Evolutionary conservation across 2,888 invertebrate species (phyloP), one percentile per base, ranked within the genome.

Genomic region (Pecten maximus): DNA sequence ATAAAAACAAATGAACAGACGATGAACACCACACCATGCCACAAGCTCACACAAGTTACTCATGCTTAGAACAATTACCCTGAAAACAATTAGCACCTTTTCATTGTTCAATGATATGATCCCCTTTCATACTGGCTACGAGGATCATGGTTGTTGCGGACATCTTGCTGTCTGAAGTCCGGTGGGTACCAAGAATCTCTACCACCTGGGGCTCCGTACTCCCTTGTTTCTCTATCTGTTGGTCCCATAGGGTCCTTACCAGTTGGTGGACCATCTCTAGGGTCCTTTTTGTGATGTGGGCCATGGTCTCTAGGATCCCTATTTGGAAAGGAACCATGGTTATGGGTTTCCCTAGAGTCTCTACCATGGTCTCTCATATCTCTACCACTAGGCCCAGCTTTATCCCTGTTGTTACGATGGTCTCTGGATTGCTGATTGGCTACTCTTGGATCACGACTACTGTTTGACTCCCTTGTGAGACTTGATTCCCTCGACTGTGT

Each of bases 401-500:
- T 28, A 90, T 90, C 87, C 40, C 89, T 90, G 54, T 50, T 87
- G 40, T 90, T 87, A 23, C 40, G 35, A 40, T 87, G 40, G 87
- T 90, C 89, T 16, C 54, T 87, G 2, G 16, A n/a, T 16, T 87
- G 54, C n/a, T 54, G 87, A 40, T 28, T 87, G 19, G 50, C 60
- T 40, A 87, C 87, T 28, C 40, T 87, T 35, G 40, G 12, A 19
- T 87, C 54, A 23, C 40, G 87, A 87, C 87, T 87, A 28, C 89
- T 23, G 44, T 50, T 88, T 23, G 88, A 88, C 15, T 90, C 87
- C 28, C 87, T 35, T 8, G 50, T 54, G 12, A 54, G 87, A 90
- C 88, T 90, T 23, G 87, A 50, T 87, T 90, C 89, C 35, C 89
- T 50, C 74, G 74, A 89, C 40, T 89, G 40, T 74, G 74, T 15